phyloP scores from a whole-genome alignment of 2,888 invertebrate species.

The Hydropsyche betteni region DNA sequence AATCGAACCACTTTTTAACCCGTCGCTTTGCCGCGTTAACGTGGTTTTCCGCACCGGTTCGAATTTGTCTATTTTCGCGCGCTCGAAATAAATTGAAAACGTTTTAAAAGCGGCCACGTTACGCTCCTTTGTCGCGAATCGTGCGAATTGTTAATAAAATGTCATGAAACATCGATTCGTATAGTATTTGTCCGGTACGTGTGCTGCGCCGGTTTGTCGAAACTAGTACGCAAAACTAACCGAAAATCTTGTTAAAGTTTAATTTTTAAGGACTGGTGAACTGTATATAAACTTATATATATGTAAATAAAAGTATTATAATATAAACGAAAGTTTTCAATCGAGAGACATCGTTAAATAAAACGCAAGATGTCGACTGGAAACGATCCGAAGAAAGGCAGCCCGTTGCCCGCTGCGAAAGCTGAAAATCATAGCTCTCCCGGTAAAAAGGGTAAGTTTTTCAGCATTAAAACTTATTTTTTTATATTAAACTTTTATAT shows the following conservation, averaged over 20 bases:
- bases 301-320: conserved; percentile 6
- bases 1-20: background rate
- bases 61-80: background rate
- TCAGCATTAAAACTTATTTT: background rate
- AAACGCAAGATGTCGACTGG: conserved; percentile 33
- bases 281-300: conserved; percentile 18
- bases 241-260: background rate
- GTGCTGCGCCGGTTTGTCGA: background rate
- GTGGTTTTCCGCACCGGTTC: background rate
- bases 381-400: conserved; percentile 45
- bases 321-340: conserved; percentile 25
- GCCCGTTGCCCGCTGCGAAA: conserved; percentile 46
- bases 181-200: background rate
- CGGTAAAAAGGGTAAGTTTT: conserved; percentile 63
- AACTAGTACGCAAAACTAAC: background rate
- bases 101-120: background rate
- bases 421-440: conserved; percentile 60
- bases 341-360: conserved; percentile 17
- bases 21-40: background rate
- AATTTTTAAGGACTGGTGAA: conserved; percentile 23
- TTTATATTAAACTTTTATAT: background rate
- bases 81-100: background rate
- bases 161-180: background rate
- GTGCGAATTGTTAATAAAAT: background rate
- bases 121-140: too few species aligned